Percentiles rank a stretch among this genome's conserved stretches.
Evolutionary conservation across 2,113 vertebrate genomes (phyloP).

Genomic region (Malurus elegans): DNA sequence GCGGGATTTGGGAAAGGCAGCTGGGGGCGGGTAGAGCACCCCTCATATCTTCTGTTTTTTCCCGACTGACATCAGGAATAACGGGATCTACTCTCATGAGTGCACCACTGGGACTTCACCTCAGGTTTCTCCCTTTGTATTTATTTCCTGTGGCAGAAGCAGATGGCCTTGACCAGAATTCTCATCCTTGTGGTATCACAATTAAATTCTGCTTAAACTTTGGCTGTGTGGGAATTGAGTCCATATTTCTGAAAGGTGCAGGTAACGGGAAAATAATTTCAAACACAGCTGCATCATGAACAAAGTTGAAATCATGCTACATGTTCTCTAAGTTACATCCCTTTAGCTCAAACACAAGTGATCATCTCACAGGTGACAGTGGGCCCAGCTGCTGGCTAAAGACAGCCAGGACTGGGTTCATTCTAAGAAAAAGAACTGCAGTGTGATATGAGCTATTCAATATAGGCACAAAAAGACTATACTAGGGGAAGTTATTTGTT

Average conservation of each 20-base stretch:
- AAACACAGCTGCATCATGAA: background rate
- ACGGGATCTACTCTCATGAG: background rate
- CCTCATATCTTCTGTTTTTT: background rate
- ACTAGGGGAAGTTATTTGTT: background rate
- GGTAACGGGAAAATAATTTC: background rate
- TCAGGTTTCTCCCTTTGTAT: background rate
- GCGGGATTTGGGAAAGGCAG: background rate
- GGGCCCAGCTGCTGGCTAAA: background rate
- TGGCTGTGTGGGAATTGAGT: background rate
- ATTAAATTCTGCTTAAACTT: background rate
- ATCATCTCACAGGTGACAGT: background rate
- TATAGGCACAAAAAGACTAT: background rate
- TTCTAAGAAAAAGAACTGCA: background rate
- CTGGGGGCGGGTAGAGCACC: background rate
- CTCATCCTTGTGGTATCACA: background rate
- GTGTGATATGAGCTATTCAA: background rate
- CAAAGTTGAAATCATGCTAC: background rate
- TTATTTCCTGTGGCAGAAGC: background rate
- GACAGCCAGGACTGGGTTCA: background rate
- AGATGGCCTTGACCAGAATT: background rate
- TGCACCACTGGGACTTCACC: background rate
- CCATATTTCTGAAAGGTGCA: background rate
- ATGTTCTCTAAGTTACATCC: background rate
- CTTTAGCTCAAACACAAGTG: background rate
- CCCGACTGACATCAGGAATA: background rate